These are phyloP conservation scores for Tinea trinotella DNA, from an alignment of 2,888 invertebrate genomes.

Conservation along the genomic window DNA sequence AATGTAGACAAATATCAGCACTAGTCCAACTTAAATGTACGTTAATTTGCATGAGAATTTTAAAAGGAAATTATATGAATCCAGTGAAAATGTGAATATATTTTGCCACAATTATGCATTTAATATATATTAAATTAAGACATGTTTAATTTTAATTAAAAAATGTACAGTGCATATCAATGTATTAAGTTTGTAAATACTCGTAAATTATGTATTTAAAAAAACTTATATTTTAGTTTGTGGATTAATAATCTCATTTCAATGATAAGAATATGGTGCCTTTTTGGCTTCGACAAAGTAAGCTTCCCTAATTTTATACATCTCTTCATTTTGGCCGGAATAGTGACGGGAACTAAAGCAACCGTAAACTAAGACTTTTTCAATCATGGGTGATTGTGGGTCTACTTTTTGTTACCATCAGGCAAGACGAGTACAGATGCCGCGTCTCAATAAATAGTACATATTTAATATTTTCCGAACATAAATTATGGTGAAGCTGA, in stretches of 20 bases:
- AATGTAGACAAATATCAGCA: too few relatives aligned
- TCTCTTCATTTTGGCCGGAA: too few relatives aligned
- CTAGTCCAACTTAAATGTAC: background rate
- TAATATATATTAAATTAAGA: slow-evolving; percentile 2
- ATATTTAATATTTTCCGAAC: too few relatives aligned
- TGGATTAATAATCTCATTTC: background rate
- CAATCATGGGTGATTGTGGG: too few relatives aligned
- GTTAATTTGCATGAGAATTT: background rate
- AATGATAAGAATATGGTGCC: background rate
- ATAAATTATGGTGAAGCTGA: too few relatives aligned
- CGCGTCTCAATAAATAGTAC: too few relatives aligned
- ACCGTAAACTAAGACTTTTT: too few relatives aligned
- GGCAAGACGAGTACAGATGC: too few relatives aligned
- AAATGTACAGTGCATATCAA: slow-evolving; percentile 12
- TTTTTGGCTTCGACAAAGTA: too few relatives aligned
- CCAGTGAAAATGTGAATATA: background rate
- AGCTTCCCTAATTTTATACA: too few relatives aligned
- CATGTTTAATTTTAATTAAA: background rate
- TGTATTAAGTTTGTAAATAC: background rate
- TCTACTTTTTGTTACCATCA: too few relatives aligned
- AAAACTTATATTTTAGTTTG: background rate
- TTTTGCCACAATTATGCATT: slow-evolving; percentile 8
- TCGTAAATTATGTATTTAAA: slow-evolving; percentile 2
- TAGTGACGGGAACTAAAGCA: too few relatives aligned
- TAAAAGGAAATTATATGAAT: background rate